A percentile compares a stretch with the other conserved stretches of the same genome.
Evolutionary conservation across 2,113 vertebrate genomes (phyloP).

Genomic region (Danionella cerebrum): DNA sequence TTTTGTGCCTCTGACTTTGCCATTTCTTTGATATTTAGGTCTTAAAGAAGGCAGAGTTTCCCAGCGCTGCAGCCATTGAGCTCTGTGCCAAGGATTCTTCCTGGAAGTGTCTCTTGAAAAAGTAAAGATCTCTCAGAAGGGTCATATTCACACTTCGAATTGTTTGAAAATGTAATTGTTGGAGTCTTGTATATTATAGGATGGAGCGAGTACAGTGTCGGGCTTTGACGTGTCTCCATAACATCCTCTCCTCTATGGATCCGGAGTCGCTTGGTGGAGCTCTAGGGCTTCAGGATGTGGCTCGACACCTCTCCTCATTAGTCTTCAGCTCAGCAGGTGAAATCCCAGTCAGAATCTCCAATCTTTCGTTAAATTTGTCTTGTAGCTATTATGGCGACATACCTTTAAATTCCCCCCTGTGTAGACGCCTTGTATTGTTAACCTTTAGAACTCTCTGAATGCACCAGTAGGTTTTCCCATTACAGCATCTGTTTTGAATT

Average conservation of each 20-base stretch:
- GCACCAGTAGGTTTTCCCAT: no score
- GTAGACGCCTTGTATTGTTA: no score
- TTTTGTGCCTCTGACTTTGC: neutral
- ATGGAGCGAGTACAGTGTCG: constrained; percentile 82
- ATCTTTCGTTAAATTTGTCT: no score
- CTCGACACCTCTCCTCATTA: constrained; percentile 79
- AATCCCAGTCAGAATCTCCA: no score
- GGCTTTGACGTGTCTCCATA: constrained; percentile 88
- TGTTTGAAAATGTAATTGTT: neutral
- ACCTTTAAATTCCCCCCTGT: no score
- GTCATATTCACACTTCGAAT: neutral
- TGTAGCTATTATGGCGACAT: no score
- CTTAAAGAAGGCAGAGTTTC: constrained; percentile 85
- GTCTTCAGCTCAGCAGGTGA: constrained; percentile 77
- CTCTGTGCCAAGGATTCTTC: constrained; percentile 66
- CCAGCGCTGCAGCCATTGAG: constrained; percentile 68
- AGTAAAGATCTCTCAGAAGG: no score
- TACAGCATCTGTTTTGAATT: no score
- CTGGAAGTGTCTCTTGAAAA: constrained; percentile 84
- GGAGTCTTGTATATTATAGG: constrained; percentile 52
- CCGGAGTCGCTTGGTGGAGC: constrained; percentile 80
- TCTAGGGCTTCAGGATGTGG: constrained; percentile 76
- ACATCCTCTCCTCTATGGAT: constrained; percentile 81
- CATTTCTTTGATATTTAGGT: constrained; percentile 60
- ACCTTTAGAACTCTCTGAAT: no score